Evolutionary conservation across 2,888 invertebrate genomes (phyloP).

Genomic region (Rhagium mordax): DNA sequence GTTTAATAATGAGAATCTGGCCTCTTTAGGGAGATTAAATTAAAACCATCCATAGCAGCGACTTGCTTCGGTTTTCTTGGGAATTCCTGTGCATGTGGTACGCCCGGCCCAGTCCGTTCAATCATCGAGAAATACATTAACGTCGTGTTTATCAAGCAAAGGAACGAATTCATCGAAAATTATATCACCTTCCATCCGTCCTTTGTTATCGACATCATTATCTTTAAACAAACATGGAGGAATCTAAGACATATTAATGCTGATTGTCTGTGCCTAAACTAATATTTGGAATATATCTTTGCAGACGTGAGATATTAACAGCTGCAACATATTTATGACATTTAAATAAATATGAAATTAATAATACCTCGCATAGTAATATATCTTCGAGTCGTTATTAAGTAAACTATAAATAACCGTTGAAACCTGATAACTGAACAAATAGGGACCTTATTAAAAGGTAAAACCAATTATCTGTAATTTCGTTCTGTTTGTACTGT

Average conservation of each 20-base stretch:
- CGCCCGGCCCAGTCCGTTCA: background rate
- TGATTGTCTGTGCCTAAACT: conserved; percentile 60
- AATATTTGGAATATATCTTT: conserved; percentile 62
- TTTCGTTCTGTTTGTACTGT: conserved; percentile 47
- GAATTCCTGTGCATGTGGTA: background rate
- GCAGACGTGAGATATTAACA: conserved; percentile 59
- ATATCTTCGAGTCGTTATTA: conserved; percentile 53
- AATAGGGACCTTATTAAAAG: conserved; percentile 50
- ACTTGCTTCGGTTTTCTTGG: too few species aligned
- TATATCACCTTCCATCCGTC: conserved; percentile 50
- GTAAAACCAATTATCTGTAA: conserved; percentile 50
- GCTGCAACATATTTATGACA: conserved; percentile 59
- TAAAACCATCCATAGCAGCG: too few species aligned
- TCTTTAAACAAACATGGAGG: conserved; percentile 58
- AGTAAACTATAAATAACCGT: conserved; percentile 54
- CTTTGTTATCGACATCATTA: conserved; percentile 59
- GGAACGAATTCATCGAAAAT: conserved; percentile 51
- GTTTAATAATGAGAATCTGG: too few species aligned
- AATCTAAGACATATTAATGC: conserved; percentile 58
- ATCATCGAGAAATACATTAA: conserved; percentile 9
- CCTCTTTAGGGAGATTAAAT: too few species aligned
- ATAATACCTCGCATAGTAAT: conserved; percentile 52
- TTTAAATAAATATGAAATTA: conserved; percentile 59
- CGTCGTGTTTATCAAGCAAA: conserved; percentile 31
- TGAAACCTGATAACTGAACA: conserved; percentile 50